Base-by-base conservation (phyloP, 2,888 invertebrate genomes). In the Agonopterix alstromeriana region DNA sequence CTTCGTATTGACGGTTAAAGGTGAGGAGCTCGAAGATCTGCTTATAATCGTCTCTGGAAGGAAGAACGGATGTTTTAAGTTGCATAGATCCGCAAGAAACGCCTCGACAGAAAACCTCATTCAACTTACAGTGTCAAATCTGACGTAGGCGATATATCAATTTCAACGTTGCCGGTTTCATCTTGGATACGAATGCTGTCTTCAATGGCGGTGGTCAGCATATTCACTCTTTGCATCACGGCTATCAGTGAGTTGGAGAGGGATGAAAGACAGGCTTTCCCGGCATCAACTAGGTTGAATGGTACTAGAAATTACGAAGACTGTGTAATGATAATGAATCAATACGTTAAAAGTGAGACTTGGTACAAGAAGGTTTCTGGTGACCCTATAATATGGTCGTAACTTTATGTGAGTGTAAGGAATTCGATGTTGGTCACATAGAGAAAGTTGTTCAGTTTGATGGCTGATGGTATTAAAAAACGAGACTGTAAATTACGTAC, bases 1-100 rank as follows among this genome's bases (percentile, higher is more conserved):
- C 78, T 62, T 93, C 93, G 64, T 91, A 91, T 60, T 93, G 93
- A 0, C 93, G 88, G 60, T 86, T 90, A 53, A 91, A 87, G 0
- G 90, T 81, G 2, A 93, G 72, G 53, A 90, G 70, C 46, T 91
- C 88, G 59, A 90, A 90, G 1, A 89, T 64, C 55, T 84, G 78
- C 1, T 78, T 71, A 53, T 90, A 79, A 46, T 90, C 75, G 0
- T 76, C 68, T 1, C 81, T 77, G 62, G 0, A 38, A 38, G 10
- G 38, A 38, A 38, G 38, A 38, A 3, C n/a, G 10, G 38, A 38
- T 36, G 3, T 3, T 36, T 0, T 3, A 17, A 17, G 17, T 17
- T 17, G 17, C 17, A 17, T 14, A 17, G 3, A 17, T 17, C 3
- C 17, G 3, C 17, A 17, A 17, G 17, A 17, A 17, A 17, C 3